Percentiles rank a stretch among this genome's conserved stretches.
These are phyloP conservation scores for Conus canariensis DNA, from an alignment of 2,888 invertebrate species.

Conservation along the genomic window DNA sequence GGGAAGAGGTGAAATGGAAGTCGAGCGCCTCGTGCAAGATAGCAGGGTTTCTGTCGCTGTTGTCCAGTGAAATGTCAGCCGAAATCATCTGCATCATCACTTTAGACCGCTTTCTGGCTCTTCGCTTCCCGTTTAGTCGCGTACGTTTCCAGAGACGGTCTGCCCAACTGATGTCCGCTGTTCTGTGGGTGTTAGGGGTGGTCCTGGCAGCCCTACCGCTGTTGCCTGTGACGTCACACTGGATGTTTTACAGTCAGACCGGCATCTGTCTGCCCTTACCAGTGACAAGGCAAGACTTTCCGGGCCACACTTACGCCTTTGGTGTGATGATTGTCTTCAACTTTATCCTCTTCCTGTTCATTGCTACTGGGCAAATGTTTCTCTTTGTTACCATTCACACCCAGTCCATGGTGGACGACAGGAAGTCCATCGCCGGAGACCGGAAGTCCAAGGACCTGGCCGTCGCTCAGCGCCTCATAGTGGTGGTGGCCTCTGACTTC, in stretches of 20 bases:
- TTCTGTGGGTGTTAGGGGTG: conserved; percentile 51
- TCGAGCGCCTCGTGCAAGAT: not conserved
- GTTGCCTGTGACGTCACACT: conserved; percentile 52
- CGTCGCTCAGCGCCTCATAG: too few species aligned
- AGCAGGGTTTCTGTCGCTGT: conserved; percentile 4
- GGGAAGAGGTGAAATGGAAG: not conserved
- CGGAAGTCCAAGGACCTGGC: too few species aligned
- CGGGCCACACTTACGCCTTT: conserved; percentile 76
- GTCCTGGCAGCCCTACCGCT: conserved; percentile 70
- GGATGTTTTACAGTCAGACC: conserved; percentile 69
- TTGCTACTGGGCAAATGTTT: conserved; percentile 70
- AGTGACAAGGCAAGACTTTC: conserved; percentile 70
- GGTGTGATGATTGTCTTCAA: conserved; percentile 74
- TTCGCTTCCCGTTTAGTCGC: not conserved
- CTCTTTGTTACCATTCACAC: conserved; percentile 51
- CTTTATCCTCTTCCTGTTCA: conserved; percentile 68
- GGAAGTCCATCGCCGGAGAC: too few species aligned
- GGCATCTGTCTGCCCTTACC: conserved; percentile 75
- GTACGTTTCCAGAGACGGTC: not conserved
- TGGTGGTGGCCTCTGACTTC: too few species aligned
- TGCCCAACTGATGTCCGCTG: not conserved
- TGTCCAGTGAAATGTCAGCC: conserved; percentile 20
- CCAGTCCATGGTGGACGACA: too few species aligned
- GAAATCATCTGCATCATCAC: conserved; percentile 12
- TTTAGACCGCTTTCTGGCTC: not conserved